Conservation (phyloP, 2,888 invertebrate species). For the Conomelus anceps region DNA sequence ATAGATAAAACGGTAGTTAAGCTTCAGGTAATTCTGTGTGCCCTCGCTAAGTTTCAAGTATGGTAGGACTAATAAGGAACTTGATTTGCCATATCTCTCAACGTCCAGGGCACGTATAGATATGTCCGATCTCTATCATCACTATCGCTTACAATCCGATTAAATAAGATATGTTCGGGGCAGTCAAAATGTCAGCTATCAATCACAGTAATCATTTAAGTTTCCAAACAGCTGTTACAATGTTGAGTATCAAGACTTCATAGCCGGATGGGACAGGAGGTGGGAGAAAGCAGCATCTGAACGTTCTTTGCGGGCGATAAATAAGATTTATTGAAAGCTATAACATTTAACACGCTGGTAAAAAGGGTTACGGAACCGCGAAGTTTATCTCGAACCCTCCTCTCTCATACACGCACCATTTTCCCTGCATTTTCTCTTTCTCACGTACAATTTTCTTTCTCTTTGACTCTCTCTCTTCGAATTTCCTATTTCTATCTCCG, state of each 20-base stretch:
- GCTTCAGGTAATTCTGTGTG: too few species aligned
- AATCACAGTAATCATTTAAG: neutral
- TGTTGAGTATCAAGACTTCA: neutral
- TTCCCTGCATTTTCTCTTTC: neutral
- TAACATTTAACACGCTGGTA: neutral
- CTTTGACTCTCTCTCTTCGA: neutral
- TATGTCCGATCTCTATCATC: too few species aligned
- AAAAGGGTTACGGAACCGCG: neutral
- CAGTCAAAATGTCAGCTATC: neutral
- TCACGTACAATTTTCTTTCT: neutral
- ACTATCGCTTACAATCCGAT: neutral
- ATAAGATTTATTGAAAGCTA: neutral
- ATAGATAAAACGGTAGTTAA: too few species aligned
- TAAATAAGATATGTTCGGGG: neutral
- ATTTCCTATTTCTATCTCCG: neutral
- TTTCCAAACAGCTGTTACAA: neutral
- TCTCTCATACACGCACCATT: neutral
- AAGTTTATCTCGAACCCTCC: neutral
- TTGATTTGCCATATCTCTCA: too few species aligned
- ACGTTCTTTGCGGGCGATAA: neutral
- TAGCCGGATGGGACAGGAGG: too few species aligned
- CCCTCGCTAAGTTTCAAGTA: too few species aligned
- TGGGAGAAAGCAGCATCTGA: neutral
- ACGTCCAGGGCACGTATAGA: too few species aligned
- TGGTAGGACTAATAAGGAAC: too few species aligned